Conservation (phyloP, 2,888 invertebrate genomes). For the Dinocampus coccinellae region DNA sequence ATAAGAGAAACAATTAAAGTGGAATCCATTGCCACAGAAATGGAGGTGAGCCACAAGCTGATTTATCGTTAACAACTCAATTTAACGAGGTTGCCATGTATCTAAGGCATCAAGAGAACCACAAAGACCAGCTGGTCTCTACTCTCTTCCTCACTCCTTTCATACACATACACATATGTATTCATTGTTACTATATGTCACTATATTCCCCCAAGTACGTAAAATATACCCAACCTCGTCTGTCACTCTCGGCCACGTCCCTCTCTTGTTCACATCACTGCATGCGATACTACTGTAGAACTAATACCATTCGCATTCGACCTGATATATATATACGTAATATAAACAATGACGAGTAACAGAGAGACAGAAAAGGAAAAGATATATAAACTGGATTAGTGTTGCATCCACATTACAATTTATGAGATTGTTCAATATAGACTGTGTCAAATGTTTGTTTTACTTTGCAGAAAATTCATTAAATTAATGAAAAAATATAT, state of each 20-base stretch:
- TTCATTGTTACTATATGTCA: neutral
- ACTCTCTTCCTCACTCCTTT: neutral
- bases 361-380: neutral
- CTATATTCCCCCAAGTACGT: constrained; percentile 15
- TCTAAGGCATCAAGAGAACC: constrained; percentile 25
- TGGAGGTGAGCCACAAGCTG: constrained; percentile 25
- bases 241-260: constrained; percentile 18
- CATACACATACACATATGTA: neutral
- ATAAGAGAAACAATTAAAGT: neutral
- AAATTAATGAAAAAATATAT: neutral
- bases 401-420: constrained; percentile 30
- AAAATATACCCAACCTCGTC: constrained; percentile 18
- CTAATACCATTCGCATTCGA: neutral
- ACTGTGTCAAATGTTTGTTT: neutral
- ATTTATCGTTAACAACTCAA: constrained; percentile 39
- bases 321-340: neutral
- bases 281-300: neutral
- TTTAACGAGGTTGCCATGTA: constrained; percentile 37
- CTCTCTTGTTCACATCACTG: neutral
- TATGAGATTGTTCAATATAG: constrained; percentile 7
- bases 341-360: too few species aligned
- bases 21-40: neutral
- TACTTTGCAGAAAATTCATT: neutral
- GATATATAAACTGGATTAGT: constrained; percentile 26
- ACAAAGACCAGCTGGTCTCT: constrained; percentile 20